A percentile compares a stretch with the other conserved stretches of the same genome.
phyloP scores from a whole-genome alignment of 1,140 invertebrate genomes.

The Belonocnema kinseyi region DNA sequence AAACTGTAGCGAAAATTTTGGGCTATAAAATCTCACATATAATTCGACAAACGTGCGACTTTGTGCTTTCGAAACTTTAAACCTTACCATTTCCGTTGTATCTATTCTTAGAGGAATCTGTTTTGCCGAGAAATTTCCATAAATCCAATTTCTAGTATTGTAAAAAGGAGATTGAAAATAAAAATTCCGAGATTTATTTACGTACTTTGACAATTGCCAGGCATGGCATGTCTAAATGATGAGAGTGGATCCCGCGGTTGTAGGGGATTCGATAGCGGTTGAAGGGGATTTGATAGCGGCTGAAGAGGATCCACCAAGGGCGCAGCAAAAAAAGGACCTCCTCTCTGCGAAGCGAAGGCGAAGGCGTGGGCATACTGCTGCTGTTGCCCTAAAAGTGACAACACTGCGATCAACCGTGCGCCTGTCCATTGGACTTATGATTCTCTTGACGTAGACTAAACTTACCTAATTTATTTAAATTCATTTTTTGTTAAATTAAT shows the following conservation, averaged over 20 bases:
- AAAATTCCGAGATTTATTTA: conserved; percentile 61
- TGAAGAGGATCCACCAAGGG: conserved; percentile 79
- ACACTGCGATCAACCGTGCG: conserved; percentile 81
- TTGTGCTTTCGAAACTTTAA: too few relatives aligned
- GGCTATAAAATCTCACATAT: too few relatives aligned
- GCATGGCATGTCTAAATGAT: conserved; percentile 89
- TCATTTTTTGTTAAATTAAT: not conserved
- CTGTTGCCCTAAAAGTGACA: conserved; percentile 92
- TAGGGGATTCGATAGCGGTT: conserved; percentile 71
- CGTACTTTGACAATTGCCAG: conserved; percentile 92
- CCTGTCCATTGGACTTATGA: conserved; percentile 70
- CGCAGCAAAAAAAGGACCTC: conserved; percentile 86
- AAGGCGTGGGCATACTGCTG: conserved; percentile 90
- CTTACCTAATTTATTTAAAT: conserved; percentile 39
- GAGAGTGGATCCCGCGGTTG: conserved; percentile 83
- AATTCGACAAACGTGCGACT: too few relatives aligned
- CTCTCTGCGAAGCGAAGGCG: conserved; percentile 87
- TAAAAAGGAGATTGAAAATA: not conserved
- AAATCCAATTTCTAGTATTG: not conserved
- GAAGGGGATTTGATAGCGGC: conserved; percentile 71
- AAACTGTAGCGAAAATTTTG: too few relatives aligned
- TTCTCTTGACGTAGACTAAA: conserved; percentile 41
- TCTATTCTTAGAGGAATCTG: too few relatives aligned
- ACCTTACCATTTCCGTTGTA: too few relatives aligned
- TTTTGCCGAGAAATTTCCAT: too few relatives aligned